Conservation (phyloP, 2,888 invertebrate species). For the Eudemis profundana region DNA sequence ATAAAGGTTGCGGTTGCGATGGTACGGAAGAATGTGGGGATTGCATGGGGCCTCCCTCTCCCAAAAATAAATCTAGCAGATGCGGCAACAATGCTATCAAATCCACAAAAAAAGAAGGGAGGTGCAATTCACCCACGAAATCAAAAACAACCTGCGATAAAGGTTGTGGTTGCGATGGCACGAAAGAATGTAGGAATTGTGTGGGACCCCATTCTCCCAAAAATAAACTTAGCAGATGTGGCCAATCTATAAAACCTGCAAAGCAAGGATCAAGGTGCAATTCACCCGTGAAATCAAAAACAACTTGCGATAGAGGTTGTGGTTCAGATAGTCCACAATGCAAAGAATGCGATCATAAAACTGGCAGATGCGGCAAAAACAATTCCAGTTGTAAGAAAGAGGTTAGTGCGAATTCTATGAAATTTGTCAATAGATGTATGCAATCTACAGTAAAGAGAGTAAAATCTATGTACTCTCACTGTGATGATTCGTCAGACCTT, state of each 20-base stretch:
- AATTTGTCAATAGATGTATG: slow-evolving; percentile 62
- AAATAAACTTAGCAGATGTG: not conserved
- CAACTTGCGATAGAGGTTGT: slow-evolving; percentile 12
- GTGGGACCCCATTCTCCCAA: not conserved
- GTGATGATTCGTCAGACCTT: slow-evolving; percentile 65
- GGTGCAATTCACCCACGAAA: slow-evolving; percentile 3
- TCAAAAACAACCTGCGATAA: not conserved
- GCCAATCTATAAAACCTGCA: not conserved
- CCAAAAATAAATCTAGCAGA: not conserved
- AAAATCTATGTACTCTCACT: slow-evolving; percentile 51
- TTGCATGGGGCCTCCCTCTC: not conserved
- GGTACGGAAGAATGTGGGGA: slow-evolving; percentile 16
- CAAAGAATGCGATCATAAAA: slow-evolving; percentile 13
- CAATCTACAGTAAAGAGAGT: slow-evolving; percentile 59
- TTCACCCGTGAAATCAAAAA: not conserved
- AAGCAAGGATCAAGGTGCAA: not conserved
- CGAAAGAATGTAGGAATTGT: slow-evolving; percentile 23
- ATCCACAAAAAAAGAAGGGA: slow-evolving; percentile 8
- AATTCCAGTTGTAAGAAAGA: slow-evolving; percentile 7
- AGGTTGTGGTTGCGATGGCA: slow-evolving; percentile 20
- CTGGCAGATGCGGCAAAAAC: slow-evolving; percentile 13
- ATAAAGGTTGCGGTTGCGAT: slow-evolving; percentile 21
- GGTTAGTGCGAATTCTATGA: slow-evolving; percentile 46
- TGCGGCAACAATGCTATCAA: not conserved
- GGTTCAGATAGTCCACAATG: not conserved